Evolutionary conservation across 2,888 invertebrate genomes (phyloP).

Genomic region (Acrocera orbiculus): DNA sequence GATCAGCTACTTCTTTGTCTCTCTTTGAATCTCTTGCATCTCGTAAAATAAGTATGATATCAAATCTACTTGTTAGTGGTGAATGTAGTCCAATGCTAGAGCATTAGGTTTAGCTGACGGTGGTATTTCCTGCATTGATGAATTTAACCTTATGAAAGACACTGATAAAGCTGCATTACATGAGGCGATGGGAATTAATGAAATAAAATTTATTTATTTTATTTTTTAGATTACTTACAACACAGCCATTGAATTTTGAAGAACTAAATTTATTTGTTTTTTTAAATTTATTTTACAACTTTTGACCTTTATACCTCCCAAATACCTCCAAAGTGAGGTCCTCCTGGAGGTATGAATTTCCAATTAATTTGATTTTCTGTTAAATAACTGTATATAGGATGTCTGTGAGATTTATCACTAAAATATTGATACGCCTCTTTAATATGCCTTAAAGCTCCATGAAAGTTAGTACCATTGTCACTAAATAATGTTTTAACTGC

Average conservation of each 20-base stretch:
- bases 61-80: conserved; percentile 70
- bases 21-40: conserved; percentile 61
- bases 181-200: no score
- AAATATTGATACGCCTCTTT: conserved; percentile 3
- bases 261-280: no score
- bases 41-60: conserved; percentile 60
- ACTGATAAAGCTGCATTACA: no score
- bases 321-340: conserved; percentile 5
- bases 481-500: not conserved
- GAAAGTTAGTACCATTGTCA: conserved; percentile 4
- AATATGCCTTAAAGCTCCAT: conserved; percentile 7
- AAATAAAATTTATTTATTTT: no score
- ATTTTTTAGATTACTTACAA: no score
- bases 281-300: no score
- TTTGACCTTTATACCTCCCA: no score
- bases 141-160: no score
- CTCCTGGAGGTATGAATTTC: conserved; percentile 8
- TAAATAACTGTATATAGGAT: not conserved
- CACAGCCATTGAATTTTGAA: no score
- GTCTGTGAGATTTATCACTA: not conserved
- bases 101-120: no score
- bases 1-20: conserved; percentile 51
- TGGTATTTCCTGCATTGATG: no score
- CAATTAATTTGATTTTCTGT: conserved; percentile 11
- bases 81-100: conserved; percentile 59